Conservation (phyloP, 2,797 vertebrate species). For the Distichodus sexfasciatus region DNA sequence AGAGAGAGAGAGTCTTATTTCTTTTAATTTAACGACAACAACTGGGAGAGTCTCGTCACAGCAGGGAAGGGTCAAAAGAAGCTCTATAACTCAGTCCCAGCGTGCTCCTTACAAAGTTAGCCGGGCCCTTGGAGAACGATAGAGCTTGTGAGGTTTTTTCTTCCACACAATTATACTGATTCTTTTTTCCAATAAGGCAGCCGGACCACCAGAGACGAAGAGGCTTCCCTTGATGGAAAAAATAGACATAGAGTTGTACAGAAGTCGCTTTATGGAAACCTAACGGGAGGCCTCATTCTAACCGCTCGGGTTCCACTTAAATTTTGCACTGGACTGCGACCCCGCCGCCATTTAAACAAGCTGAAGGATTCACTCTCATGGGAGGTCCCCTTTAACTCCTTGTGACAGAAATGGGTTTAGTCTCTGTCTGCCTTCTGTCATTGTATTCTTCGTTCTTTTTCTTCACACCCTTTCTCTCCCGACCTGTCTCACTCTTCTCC, state of each 20-base stretch:
- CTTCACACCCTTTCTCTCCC: constrained; percentile 25
- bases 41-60: neutral
- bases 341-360: constrained; percentile 25
- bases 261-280: neutral
- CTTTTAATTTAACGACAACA: no score
- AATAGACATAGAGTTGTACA: no score
- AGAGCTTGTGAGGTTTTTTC: neutral
- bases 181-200: no score
- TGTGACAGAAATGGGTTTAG: constrained; percentile 42
- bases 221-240: no score
- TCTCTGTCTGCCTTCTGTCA: neutral
- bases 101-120: neutral
- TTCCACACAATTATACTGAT: no score
- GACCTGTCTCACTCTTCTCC: no score
- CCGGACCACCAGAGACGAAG: no score
- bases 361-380: constrained; percentile 25
- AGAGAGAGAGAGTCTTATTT: no score
- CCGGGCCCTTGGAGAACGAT: neutral
- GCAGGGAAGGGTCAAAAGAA: neutral
- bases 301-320: constrained; percentile 26
- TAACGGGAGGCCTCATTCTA: constrained; percentile 4
- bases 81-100: neutral
- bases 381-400: constrained; percentile 5
- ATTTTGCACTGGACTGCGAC: constrained; percentile 11
- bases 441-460: no score